Evolutionary conservation across 2,888 invertebrate genomes (phyloP), one percentile per base, ranked within the genome.

Genomic region (Ichneumoninae sp.): DNA sequence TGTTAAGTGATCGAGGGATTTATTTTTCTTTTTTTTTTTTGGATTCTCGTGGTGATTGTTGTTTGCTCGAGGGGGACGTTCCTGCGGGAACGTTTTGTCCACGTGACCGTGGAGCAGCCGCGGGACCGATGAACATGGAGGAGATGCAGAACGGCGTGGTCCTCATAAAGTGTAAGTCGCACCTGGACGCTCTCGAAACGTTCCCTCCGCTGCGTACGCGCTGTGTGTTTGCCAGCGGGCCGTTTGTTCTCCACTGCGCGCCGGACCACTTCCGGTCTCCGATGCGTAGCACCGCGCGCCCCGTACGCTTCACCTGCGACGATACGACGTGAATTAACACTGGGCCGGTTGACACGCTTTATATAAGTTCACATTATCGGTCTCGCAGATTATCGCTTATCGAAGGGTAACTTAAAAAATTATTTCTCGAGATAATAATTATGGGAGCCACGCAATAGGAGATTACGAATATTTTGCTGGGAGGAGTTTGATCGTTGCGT

Each of bases 151-250:
- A 96, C 94, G 96, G 96, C 91, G 96, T 96, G 92, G 96, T 96
- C 90, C 95, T 96, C 94, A 96, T 96, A 92, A 96, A 96, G 95
- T 96, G 96, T 96, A 95, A 96, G 96, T 96, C 84, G 78, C n/a
- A 52, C 40, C n/a, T 63, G 47, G 22, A 26, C 16, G 8, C 13
- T 19, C 33, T 36, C 22, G 13, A 30, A 33, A 40, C 16, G 10
- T 50, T n/a, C 52, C 33, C 10, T 69, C 30, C 30, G 47, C 40
- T 69, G n/a, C n/a, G 30, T 40, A 26, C 19, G 10, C 36, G 44
- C 52, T 65, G 4, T 13, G 26, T 40, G 44, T 63, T 50, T 36
- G 44, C 75, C 69, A 40, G 70, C 60, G 8, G 33, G 40, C 44
- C 47, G 13, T 54, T 68, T 40, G 16, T 76, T 57, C 57, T 57